Percentiles rank a stretch among this genome's conserved stretches.
These are phyloP conservation scores for Talpa occidentalis DNA, from an alignment of 2,113 vertebrate genomes.

Conservation along the genomic window DNA sequence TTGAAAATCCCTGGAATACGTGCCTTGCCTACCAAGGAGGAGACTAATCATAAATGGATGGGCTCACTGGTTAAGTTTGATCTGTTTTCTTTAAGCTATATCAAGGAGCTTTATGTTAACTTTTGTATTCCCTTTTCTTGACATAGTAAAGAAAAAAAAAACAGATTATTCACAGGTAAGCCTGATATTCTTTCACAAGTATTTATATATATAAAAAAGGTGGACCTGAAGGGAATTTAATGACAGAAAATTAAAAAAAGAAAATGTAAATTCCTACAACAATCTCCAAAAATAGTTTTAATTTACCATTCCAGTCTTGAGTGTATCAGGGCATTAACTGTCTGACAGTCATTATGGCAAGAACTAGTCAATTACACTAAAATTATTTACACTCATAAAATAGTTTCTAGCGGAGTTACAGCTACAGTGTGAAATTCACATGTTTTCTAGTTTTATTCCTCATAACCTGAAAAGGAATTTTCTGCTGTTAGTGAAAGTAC, in stretches of 20 bases:
- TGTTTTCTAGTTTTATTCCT: conserved; percentile 44
- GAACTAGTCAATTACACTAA: conserved; percentile 31
- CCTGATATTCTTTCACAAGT: not conserved
- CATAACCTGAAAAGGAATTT: not conserved
- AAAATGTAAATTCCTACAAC: not conserved
- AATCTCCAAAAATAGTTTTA: not conserved
- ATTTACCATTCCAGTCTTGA: not conserved
- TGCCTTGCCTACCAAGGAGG: not conserved
- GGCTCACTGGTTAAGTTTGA: not conserved
- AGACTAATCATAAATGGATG: not conserved
- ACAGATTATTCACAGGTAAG: not conserved
- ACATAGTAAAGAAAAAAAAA: not conserved
- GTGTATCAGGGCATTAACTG: not conserved
- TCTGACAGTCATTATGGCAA: not conserved
- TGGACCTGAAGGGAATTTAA: conserved; percentile 20
- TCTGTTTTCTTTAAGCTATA: not conserved
- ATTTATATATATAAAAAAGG: conserved; percentile 19
- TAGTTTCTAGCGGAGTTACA: not conserved
- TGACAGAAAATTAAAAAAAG: not conserved
- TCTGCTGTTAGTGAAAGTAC: conserved; percentile 1
- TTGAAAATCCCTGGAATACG: not conserved
- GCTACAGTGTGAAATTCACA: not conserved
- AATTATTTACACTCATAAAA: not conserved
- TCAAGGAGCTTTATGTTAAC: not conserved
- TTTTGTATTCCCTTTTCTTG: conserved; percentile 33